Percentiles rank a stretch among this genome's conserved stretches.
These are phyloP conservation scores for Halcyon smyrnensis DNA, from an alignment of 2,797 vertebrate genomes.

Conservation along the genomic window DNA sequence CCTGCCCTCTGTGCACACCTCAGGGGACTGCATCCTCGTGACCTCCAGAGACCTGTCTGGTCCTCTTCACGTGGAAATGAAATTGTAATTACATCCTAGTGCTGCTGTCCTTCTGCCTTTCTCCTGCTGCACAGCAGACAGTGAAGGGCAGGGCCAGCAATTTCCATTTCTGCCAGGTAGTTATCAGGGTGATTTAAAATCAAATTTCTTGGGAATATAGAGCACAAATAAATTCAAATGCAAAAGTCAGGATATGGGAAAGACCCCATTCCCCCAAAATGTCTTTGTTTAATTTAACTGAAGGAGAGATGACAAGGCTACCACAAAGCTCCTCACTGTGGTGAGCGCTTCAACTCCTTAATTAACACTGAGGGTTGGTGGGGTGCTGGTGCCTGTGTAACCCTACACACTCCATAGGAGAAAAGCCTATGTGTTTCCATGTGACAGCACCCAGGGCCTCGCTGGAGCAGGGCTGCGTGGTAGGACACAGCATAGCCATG, in stretches of 20 bases:
- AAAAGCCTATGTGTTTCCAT: not conserved
- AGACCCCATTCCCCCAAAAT: not conserved
- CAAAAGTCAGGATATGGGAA: not conserved
- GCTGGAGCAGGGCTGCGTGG: not conserved
- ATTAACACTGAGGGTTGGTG: not conserved
- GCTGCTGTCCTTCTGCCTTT: not conserved
- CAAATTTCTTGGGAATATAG: not conserved
- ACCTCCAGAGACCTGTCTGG: not conserved
- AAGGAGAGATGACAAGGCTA: not conserved
- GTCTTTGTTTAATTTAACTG: not conserved
- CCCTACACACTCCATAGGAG: accelerated
- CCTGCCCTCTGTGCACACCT: not conserved
- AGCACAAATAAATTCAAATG: not conserved
- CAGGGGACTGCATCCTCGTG: not conserved
- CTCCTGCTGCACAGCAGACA: not conserved
- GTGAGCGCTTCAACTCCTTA: not conserved
- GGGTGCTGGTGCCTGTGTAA: not conserved
- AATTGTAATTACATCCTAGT: not conserved
- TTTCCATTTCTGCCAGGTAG: not conserved
- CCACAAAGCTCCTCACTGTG: not conserved
- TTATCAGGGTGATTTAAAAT: not conserved
- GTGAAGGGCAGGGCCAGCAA: not conserved
- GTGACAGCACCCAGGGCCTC: not conserved
- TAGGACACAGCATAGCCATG: not conserved
- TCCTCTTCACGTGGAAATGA: not conserved